Conservation (phyloP, 2,797 vertebrate genomes). For the Peromyscus melanophrys region DNA sequence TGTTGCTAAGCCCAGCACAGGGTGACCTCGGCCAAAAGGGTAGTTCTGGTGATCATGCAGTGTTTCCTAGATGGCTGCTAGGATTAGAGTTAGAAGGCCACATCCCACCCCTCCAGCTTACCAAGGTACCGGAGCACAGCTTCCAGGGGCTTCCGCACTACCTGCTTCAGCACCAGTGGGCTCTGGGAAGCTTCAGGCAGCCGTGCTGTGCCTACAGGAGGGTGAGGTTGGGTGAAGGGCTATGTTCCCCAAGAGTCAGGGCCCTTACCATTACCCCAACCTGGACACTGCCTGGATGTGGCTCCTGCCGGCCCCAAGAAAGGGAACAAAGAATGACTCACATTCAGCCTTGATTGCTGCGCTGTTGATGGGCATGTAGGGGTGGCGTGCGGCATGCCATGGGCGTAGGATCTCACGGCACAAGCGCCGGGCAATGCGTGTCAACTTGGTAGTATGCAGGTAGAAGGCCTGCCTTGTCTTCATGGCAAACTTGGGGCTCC, state of each 20-base stretch:
- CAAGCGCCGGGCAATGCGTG: conserved; percentile 94
- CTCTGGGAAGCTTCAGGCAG: conserved; percentile 95
- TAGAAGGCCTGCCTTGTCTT: conserved; percentile 99
- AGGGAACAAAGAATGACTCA: conserved; percentile 87
- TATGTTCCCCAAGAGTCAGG: neutral
- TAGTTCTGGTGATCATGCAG: fast-evolving
- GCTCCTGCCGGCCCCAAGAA: neutral
- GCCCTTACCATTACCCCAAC: neutral
- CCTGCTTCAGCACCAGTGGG: conserved; percentile 93
- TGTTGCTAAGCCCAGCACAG: neutral
- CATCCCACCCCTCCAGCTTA: conserved; percentile 81
- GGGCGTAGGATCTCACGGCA: conserved; percentile 97
- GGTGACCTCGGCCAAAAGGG: neutral
- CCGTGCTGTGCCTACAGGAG: conserved; percentile 93
- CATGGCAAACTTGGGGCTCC: conserved; percentile 98
- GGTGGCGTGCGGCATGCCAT: conserved; percentile 94
- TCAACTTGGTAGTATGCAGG: conserved; percentile 95
- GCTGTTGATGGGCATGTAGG: conserved; percentile 97
- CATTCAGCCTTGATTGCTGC: conserved; percentile 98
- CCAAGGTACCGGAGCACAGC: conserved; percentile 97
- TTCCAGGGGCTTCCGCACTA: conserved; percentile 97
- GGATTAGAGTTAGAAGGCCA: neutral
- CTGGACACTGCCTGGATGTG: too few species aligned
- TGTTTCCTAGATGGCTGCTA: too few species aligned
- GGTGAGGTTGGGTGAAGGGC: neutral